These are phyloP conservation scores for Crocidura indochinensis DNA, from an alignment of 2,797 vertebrate species.

Conservation along the genomic window DNA sequence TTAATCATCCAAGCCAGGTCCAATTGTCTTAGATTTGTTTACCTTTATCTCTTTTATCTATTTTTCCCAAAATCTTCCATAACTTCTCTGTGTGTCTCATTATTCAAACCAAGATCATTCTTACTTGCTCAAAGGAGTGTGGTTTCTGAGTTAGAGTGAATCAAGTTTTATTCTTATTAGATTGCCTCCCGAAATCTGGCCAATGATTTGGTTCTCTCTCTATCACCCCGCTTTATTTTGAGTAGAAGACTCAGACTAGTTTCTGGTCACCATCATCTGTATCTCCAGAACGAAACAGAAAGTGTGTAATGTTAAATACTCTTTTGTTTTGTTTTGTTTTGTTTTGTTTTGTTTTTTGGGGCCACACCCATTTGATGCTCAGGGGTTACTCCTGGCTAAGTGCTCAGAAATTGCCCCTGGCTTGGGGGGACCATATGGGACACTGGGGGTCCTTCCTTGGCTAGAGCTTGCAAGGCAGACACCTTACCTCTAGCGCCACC, in stretches of 20 bases:
- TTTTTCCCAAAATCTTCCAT: background rate
- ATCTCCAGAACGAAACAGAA: background rate
- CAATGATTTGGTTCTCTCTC: background rate
- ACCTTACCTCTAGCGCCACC: too few species aligned
- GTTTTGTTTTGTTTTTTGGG: too few species aligned
- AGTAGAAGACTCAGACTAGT: background rate
- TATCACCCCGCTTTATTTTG: background rate
- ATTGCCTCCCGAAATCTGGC: background rate
- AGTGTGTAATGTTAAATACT: too few species aligned
- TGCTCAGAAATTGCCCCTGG: too few species aligned
- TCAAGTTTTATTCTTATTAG: background rate
- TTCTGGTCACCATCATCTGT: background rate
- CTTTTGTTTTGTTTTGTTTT: too few species aligned
- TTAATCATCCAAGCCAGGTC: background rate
- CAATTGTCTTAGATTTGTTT: background rate
- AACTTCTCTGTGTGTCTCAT: constrained; percentile 6
- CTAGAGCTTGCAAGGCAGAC: too few species aligned
- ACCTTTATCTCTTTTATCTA: background rate
- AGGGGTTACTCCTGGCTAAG: too few species aligned
- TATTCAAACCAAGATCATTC: background rate
- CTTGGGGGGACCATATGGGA: too few species aligned
- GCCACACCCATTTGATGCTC: too few species aligned
- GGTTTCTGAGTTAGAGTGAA: background rate
- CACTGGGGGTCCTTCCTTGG: too few species aligned
- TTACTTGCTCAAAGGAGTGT: background rate